These are phyloP conservation scores for Caenorhabditis sp. DNA, from an alignment of 2,888 invertebrate species.

Conservation along the genomic window DNA sequence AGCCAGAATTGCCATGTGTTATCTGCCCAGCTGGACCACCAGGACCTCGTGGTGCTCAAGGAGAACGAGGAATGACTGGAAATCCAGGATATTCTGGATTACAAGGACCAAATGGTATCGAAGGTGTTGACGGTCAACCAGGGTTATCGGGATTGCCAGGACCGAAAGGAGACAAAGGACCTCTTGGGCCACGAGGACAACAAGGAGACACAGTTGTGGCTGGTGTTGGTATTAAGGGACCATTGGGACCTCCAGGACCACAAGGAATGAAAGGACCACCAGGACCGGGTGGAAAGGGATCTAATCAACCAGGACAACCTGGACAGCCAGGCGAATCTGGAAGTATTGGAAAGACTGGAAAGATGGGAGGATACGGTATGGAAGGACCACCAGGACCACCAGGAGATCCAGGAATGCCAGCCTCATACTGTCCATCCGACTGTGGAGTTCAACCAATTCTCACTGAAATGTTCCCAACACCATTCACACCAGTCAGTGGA, in stretches of 20 bases:
- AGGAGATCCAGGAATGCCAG: conserved; percentile 67
- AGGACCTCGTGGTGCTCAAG: conserved; percentile 69
- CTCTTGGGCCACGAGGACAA: conserved; percentile 54
- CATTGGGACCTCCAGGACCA: conserved; percentile 65
- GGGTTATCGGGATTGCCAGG: conserved; percentile 59
- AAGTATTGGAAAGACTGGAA: conserved; percentile 57
- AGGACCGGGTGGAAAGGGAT: conserved; percentile 56
- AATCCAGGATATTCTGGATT: conserved; percentile 53
- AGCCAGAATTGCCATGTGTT: conserved; percentile 69
- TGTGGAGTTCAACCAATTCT: conserved; percentile 67
- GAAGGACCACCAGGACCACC: conserved; percentile 65
- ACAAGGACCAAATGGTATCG: conserved; percentile 59
- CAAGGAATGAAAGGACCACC: conserved; percentile 59
- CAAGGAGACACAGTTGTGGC: conserved; percentile 62
- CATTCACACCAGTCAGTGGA: conserved; percentile 39
- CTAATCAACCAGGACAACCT: conserved; percentile 53
- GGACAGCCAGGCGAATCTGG: conserved; percentile 64
- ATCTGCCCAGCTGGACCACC: conserved; percentile 71
- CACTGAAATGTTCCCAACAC: conserved; percentile 51
- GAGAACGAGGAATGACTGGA: conserved; percentile 67
- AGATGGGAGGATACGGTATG: conserved; percentile 56
- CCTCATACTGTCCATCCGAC: conserved; percentile 66
- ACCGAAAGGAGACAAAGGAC: conserved; percentile 48
- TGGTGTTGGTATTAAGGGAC: conserved; percentile 68
- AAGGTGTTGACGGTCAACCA: conserved; percentile 60